Base-by-base conservation (phyloP, 2,888 invertebrate species). In the Pristionchus exspectatus region DNA sequence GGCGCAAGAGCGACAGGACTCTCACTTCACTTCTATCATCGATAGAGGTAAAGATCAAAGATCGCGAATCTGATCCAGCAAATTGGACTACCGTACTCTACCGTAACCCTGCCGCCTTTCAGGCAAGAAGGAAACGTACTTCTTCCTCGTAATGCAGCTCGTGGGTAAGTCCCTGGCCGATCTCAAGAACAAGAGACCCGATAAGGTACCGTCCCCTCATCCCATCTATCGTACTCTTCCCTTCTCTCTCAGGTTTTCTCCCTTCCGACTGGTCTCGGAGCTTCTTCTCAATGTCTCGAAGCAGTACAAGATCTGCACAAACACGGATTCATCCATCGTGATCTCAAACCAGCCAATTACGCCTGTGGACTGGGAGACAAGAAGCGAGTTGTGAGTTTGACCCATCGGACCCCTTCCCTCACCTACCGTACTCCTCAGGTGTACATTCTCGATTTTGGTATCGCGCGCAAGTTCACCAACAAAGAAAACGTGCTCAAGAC, bases 381-480 rank as follows among this genome's bases (percentile, higher is more conserved):
- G 83, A 89, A 89, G 30, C 21, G 89, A 83, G 63, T 83, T 30
- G 89, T 89, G n/a, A 59, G 83, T 16, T 10, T 89, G n/a, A 81
- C 30, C 7, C n/a, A 44, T 30, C 74, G 12, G 21, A 21, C 56
- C 27, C 21, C 12, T 9, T 72, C 74, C 72, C 33, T 44, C 16
- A 50, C 50, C 59, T 59, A 59, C 44, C 44, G 44, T 50, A 83
- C 21, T 38, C 72, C 54, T 21, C 81, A 89, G 87, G 90, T 94
- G 50, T 94, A 93, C 90, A 92, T 94, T 85, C 92, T 94, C 87
- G 94, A 94, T 90, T 94, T 94, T 86, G 94, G 94, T 30, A 94
- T 94, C 72, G 92, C 94, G 1, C 91, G 94, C 24, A 91, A 92
- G 87, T 91, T 91, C 69, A 38, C 90, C 24, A 93, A 94, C 90